Evolutionary conservation across 2,888 invertebrate species (phyloP), one percentile per base, ranked within the genome.

Genomic region (Ichneumoninae sp.): DNA sequence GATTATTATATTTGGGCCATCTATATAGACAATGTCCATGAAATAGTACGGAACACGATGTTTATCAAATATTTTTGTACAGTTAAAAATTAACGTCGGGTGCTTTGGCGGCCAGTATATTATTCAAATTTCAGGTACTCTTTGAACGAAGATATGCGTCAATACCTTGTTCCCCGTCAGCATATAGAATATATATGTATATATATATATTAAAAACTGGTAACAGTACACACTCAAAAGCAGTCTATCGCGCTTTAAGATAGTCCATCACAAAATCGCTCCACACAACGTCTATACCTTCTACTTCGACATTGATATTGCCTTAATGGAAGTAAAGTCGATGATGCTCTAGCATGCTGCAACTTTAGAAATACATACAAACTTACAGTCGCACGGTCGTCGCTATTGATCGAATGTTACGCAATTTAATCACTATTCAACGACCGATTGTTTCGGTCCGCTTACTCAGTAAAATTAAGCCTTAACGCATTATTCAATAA

Each of bases 61-160:
- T 62, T 65, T 7, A 57, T 60, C 40, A 19, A 44, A 68, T 57
- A 13, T 57, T 75, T 44, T 66, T 68, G 44, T 68, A 57, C 54
- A 57, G 40, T 30, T 77, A 26, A 10, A 68, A 78, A 70, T 47
- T 62, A 62, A 70, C 19, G 60, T 70, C 47, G 47, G 44, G 30
- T 44, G 69, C 60, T 69, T 77, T 69, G 69, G 77, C 78, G 74
- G 36, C 62, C 57, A 50, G 60, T 57, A 66, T 44, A 65, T 50
- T 71, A 50, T 79, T 50, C 36, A 84, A 82, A 69, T 69, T 81
- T 78, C 84, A 84, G 84, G 84, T 84, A 84, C 84, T 66, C 78
- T 84, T 84, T 71, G 19, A 75, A 71, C 81, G 78, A 81, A 81
- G 81, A 71, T 81, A 75, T 68, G 81, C 78, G 75, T 66, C 81